Base-by-base conservation (phyloP, 2,888 invertebrate genomes). In the Aporophyla lueneburgensis region DNA sequence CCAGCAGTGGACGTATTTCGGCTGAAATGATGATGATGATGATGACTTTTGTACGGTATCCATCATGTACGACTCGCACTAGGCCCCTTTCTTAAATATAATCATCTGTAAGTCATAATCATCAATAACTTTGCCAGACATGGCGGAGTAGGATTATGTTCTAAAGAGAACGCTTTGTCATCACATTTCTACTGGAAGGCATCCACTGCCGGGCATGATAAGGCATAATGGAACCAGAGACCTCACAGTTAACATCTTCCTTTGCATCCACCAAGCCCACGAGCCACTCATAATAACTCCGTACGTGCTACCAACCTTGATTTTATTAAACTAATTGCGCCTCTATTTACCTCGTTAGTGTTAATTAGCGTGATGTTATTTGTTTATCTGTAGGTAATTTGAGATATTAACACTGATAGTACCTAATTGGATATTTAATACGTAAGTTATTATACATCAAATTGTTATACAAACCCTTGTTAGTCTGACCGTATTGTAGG, bases 341-440 rank as follows among this genome's bases (percentile, higher is more conserved):
- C 40, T 65, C 68, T 81, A 56, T 81, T 70, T 71, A 81, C 66
- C 65, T 82, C 71, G 46, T 82, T 77, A 82, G 56, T 61, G 54
- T 59, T 58, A 71, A 82, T 71, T 54, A 81, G 62, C 59, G 56
- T 68, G n/a, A 72, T 70, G 33, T 16, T 81, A 66, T 77, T 76
- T 68, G 56, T 71, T 61, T 58, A 58, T 53, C 54, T 43, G 21
- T 40, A 40, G 40, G 56, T 70, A 56, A 63, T 83, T 59, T 59
- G 43, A 27, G 51, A 40, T 74, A 59, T 54, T 51, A 70, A 51
- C 33, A 54, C 7, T n/a, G 19, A 54, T 54, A 49, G n/a, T 62
- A 43, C 43, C 43, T 43, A 62, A 70, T 67, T 67, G 56, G 14
- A 67, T 62, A 72, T 68, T 74, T 63, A 59, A 63, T 67, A 46